Conservation (phyloP, 1,140 invertebrate species). For the Gonatopus flavifemur region DNA sequence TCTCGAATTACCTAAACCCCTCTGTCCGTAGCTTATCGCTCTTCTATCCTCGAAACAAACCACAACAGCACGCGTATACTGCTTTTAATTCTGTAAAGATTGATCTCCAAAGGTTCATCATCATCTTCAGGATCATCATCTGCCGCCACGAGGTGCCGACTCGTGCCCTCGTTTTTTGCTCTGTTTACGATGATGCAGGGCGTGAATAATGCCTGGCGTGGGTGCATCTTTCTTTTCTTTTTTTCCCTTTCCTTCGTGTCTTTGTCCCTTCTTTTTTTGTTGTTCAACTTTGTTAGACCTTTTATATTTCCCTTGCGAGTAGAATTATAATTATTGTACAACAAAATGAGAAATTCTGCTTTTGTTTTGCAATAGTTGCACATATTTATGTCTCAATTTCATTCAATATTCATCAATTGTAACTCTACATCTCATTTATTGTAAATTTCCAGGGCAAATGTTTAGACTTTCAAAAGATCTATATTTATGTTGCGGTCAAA, state of each 20-base stretch:
- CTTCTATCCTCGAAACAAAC: no score
- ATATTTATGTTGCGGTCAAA: conserved; percentile 34
- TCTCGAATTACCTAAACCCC: conserved; percentile 29
- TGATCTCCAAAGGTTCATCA: conserved; percentile 32
- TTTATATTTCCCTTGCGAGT: no score
- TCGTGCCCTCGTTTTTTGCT: conserved; percentile 11
- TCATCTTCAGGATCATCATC: conserved; percentile 28
- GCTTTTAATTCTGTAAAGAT: conserved; percentile 24
- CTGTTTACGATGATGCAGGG: conserved; percentile 20
- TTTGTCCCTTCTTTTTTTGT: conserved; percentile 19
- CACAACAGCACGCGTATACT: conserved; percentile 12
- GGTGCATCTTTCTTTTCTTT: conserved; percentile 4
- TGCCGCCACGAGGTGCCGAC: no score
- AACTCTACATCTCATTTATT: no score
- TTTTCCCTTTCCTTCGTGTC: not conserved
- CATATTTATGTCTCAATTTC: no score
- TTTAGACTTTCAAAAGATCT: no score
- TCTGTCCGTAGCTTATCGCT: conserved; percentile 13
- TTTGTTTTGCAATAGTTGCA: no score
- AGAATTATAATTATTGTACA: no score
- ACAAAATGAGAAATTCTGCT: no score
- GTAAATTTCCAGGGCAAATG: no score
- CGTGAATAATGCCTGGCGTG: conserved; percentile 24
- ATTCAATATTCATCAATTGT: no score
- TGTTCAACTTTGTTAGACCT: no score